phyloP scores from a whole-genome alignment of 2,888 invertebrate genomes.

The Melitaea athalia region DNA sequence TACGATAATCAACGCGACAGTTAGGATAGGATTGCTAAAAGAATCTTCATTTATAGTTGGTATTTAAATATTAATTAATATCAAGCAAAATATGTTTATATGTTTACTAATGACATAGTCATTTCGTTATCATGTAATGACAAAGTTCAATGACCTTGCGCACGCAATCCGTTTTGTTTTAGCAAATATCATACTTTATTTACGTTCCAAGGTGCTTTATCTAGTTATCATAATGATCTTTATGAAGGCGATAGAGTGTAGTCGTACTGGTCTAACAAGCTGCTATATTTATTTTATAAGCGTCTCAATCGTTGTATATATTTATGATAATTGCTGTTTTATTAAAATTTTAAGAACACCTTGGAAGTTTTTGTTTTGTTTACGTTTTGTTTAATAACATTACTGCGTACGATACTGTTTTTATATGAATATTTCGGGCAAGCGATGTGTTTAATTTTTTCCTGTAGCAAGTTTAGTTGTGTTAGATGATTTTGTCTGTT shows the following conservation, averaged over 20 bases:
- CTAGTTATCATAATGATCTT: slow-evolving; percentile 33
- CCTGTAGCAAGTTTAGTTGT: too few species aligned
- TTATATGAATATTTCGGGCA: too few species aligned
- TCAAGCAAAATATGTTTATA: slow-evolving; percentile 31
- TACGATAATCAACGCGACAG: too few species aligned
- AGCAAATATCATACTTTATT: slow-evolving; percentile 31
- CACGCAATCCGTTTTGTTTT: slow-evolving; percentile 40
- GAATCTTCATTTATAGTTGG: too few species aligned
- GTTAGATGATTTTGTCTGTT: too few species aligned
- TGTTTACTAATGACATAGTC: slow-evolving; percentile 35
- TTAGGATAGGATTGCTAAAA: too few species aligned
- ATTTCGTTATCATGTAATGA: slow-evolving; percentile 27
- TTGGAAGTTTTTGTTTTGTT: too few species aligned
- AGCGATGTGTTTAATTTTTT: too few species aligned
- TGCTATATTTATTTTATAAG: background rate
- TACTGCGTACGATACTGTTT: too few species aligned
- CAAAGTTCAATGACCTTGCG: slow-evolving; percentile 45
- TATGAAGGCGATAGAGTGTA: slow-evolving; percentile 19
- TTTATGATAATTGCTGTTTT: background rate
- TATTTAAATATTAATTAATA: slow-evolving; percentile 19
- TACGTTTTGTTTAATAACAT: too few species aligned
- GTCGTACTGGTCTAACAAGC: background rate
- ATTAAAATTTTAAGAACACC: background rate
- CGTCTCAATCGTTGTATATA: background rate
- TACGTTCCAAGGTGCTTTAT: slow-evolving; percentile 28